Evolutionary conservation across 2,888 invertebrate genomes (phyloP).

Genomic region (Ormyrus labotus): DNA sequence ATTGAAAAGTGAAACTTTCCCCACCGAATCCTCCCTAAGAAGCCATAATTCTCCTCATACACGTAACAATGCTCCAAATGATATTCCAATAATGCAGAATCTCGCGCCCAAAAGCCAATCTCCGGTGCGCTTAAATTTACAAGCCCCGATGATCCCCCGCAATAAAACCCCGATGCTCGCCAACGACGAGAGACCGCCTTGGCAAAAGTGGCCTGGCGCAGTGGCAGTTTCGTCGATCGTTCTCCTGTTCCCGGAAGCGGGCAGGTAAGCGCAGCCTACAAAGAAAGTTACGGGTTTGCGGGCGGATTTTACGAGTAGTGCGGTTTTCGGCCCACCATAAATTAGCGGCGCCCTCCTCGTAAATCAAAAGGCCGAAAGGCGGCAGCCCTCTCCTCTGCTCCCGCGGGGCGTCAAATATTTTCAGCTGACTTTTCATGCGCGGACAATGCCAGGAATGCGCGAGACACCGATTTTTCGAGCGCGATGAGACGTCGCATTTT

Average conservation of each 20-base stretch:
- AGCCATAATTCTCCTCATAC: no score
- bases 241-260: no score
- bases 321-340: constrained; percentile 54
- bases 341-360: constrained; percentile 17
- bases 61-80: no score
- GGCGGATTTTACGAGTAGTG: constrained; percentile 53
- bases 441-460: no score
- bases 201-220: not conserved
- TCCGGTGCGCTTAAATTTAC: no score
- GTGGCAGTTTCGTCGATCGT: not conserved
- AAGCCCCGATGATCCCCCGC: not conserved
- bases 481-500: no score
- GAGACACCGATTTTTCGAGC: no score
- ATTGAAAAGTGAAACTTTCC: no score
- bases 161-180: not conserved
- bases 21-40: no score
- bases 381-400: not conserved
- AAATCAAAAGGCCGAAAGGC: no score
- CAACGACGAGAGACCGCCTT: constrained; percentile 14
- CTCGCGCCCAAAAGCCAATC: no score
- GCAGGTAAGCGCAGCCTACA: not conserved
- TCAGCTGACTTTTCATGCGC: no score
- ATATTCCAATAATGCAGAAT: not conserved
- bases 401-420: not conserved
- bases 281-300: constrained; percentile 55